Percentiles rank a stretch among this genome's conserved stretches.
These are phyloP conservation scores for Erinaceus europaeus DNA, from an alignment of 2,113 vertebrate genomes.

Conservation along the genomic window DNA sequence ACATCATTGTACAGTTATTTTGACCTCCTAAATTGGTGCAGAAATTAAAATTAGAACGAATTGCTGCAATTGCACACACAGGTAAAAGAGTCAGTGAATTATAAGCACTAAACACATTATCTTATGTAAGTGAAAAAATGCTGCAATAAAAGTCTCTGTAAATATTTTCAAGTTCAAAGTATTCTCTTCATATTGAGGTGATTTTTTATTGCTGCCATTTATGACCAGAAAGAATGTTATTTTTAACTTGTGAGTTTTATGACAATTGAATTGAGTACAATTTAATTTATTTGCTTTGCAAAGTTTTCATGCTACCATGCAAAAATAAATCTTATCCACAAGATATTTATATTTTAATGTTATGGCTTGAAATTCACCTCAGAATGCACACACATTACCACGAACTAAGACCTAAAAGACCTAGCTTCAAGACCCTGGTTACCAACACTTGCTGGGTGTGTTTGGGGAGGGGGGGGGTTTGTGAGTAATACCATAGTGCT, in stretches of 20 bases:
- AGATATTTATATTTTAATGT: not conserved
- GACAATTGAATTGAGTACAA: not conserved
- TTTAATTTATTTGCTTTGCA: constrained; percentile 5
- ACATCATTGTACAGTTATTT: not conserved
- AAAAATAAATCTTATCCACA: no score
- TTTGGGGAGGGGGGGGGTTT: no score
- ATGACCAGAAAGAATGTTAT: not conserved
- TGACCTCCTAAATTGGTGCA: constrained; percentile 46
- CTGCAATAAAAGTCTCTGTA: constrained; percentile 26
- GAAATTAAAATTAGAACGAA: constrained; percentile 50
- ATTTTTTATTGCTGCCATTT: constrained; percentile 30
- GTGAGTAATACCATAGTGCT: no score
- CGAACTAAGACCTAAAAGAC: no score
- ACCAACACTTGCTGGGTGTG: no score
- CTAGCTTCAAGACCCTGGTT: no score
- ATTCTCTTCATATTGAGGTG: not conserved
- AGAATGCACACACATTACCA: no score
- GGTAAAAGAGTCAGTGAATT: constrained; percentile 57
- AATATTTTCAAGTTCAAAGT: constrained; percentile 18
- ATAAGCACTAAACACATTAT: constrained; percentile 35
- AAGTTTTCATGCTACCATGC: not conserved
- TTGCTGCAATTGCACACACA: constrained; percentile 38
- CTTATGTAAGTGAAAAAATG: constrained; percentile 54
- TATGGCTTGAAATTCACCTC: not conserved
- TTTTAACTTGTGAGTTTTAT: constrained; percentile 1